Conservation (phyloP, 2,888 invertebrate genomes). For the Lasioglossum figueresi region DNA sequence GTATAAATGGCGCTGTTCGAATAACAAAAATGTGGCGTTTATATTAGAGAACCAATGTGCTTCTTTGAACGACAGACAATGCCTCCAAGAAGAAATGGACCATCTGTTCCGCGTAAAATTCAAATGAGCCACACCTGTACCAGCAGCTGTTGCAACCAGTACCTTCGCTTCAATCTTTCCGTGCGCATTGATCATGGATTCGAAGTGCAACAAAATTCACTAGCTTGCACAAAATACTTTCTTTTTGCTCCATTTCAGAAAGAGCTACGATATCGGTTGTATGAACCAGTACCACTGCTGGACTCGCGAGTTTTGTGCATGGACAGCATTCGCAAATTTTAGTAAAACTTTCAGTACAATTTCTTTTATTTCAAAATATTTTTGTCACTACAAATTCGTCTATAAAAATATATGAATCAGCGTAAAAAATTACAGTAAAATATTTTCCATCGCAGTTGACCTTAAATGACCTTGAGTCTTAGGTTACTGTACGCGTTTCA, state of each 20-base stretch:
- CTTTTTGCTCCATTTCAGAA: constrained; percentile 61
- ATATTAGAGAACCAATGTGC: neutral
- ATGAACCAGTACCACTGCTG: neutral
- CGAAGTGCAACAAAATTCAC: constrained; percentile 54
- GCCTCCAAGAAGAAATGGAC: constrained; percentile 44
- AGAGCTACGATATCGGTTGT: neutral
- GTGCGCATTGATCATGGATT: constrained; percentile 63
- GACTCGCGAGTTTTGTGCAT: neutral
- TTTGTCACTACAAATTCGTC: neutral
- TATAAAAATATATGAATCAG: neutral
- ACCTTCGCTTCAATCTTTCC: constrained; percentile 40
- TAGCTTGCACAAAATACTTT: constrained; percentile 51
- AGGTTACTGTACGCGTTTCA: too few species aligned
- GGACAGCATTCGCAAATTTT: neutral
- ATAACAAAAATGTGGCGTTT: neutral
- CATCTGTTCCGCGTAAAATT: constrained; percentile 68
- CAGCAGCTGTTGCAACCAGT: constrained; percentile 40
- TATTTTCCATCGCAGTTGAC: too few species aligned
- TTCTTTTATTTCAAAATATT: neutral
- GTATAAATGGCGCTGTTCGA: neutral
- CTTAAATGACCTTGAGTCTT: too few species aligned
- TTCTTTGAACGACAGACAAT: constrained; percentile 43
- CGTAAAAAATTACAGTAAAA: too few species aligned
- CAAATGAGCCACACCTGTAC: constrained; percentile 70
- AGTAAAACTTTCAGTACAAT: neutral